Percentiles rank a stretch among this genome's conserved stretches.
Evolutionary conservation across 2,113 vertebrate genomes (phyloP).

Genomic region (Alosa alosa): DNA sequence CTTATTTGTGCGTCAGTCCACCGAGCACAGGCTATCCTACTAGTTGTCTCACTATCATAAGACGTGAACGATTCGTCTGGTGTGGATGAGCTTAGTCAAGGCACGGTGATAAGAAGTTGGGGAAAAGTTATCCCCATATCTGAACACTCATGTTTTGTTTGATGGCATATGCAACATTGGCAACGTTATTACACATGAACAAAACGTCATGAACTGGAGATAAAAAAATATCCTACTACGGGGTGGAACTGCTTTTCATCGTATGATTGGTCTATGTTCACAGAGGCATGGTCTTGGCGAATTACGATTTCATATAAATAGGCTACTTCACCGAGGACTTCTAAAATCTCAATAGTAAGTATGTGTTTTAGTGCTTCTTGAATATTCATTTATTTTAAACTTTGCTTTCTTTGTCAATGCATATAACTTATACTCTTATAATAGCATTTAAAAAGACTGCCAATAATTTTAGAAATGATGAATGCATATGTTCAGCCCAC

Average conservation of each 20-base stretch:
- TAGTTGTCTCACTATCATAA: no score
- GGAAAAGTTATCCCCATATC: no score
- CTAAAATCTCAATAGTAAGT: background rate
- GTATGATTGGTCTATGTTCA: background rate
- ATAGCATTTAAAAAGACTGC: background rate
- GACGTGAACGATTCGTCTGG: no score
- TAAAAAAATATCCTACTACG: background rate
- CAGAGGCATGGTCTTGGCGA: background rate
- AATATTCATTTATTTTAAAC: background rate
- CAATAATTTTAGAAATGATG: background rate
- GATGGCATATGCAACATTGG: no score
- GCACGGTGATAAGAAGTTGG: no score
- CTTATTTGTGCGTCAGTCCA: background rate
- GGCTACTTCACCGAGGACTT: background rate
- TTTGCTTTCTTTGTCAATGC: no score
- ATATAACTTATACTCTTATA: background rate
- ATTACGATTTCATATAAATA: background rate
- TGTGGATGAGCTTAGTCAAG: no score
- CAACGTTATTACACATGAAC: background rate
- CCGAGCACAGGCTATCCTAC: no score
- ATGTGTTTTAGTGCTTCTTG: background rate
- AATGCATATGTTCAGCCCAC: background rate
- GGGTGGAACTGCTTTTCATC: background rate
- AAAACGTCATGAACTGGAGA: background rate
- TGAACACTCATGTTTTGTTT: no score